phyloP scores from a whole-genome alignment of 2,797 vertebrate genomes.

The Orientallactaga sibirica region DNA sequence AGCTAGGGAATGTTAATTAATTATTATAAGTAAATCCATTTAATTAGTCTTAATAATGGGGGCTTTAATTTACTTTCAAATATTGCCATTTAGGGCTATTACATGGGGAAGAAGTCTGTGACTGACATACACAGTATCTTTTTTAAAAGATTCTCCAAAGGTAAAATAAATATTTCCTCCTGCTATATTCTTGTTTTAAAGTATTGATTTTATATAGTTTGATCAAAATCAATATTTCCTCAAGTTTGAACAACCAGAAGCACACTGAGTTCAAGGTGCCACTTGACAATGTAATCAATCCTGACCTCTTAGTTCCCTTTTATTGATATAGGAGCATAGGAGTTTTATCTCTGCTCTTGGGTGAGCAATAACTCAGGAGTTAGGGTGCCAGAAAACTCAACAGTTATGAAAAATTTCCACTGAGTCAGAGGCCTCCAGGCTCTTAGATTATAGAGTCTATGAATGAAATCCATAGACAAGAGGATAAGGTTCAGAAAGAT shows the following conservation, averaged over 20 bases:
- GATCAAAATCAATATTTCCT: slow-evolving; percentile 10
- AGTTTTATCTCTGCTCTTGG: no score
- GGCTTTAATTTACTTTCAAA: slow-evolving; percentile 46
- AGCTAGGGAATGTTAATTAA: slow-evolving; percentile 40
- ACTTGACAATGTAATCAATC: not conserved
- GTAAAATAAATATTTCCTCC: slow-evolving; percentile 52
- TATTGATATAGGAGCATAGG: no score
- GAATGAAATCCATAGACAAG: no score
- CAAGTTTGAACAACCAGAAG: not conserved
- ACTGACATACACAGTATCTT: not conserved
- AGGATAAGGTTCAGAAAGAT: no score
- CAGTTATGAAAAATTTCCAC: no score
- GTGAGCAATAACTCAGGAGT: no score
- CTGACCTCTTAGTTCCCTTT: not conserved
- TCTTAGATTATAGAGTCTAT: no score
- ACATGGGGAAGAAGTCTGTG: not conserved
- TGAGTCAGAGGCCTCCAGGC: no score
- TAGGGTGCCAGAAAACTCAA: no score
- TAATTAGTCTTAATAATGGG: not conserved
- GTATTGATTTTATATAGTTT: slow-evolving; percentile 45
- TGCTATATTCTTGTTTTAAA: slow-evolving; percentile 38
- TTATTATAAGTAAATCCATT: slow-evolving; percentile 15
- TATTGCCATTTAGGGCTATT: not conserved
- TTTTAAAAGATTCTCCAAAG: slow-evolving; percentile 41
- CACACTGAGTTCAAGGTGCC: not conserved